Evolutionary conservation across 2,797 vertebrate species (phyloP).

Genomic region (Triplophysa yarkandensis): DNA sequence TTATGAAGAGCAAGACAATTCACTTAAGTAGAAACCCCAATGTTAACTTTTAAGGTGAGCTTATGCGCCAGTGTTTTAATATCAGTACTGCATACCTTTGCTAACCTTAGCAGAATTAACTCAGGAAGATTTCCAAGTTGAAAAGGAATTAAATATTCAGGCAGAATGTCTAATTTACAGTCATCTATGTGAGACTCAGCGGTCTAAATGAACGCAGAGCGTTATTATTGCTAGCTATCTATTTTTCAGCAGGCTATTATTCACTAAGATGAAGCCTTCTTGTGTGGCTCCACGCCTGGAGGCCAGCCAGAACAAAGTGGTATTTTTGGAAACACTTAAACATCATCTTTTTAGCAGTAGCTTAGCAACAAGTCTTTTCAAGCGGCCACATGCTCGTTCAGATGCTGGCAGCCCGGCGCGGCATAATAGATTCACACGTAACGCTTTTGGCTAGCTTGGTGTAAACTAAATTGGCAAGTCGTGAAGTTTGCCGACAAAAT

Average conservation of each 20-base stretch:
- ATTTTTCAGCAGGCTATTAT: constrained; percentile 54
- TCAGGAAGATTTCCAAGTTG: constrained; percentile 29
- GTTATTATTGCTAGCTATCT: constrained; percentile 53
- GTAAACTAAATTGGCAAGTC: constrained; percentile 11
- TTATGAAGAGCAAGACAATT: too few relatives aligned
- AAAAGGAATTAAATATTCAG: constrained; percentile 51
- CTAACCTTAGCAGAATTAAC: constrained; percentile 13
- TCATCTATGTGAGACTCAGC: constrained; percentile 18
- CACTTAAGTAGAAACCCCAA: constrained; percentile 2
- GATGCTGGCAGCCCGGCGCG: constrained; percentile 20
- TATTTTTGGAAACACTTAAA: constrained; percentile 63
- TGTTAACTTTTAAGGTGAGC: constrained; percentile 14
- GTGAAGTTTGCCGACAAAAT: constrained; percentile 30
- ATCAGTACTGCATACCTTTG: constrained; percentile 26
- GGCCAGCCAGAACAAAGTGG: constrained; percentile 34
- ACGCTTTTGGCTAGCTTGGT: constrained; percentile 15
- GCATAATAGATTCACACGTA: constrained; percentile 32
- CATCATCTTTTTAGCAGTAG: constrained; percentile 52
- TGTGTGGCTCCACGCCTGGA: constrained; percentile 35
- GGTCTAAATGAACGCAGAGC: constrained; percentile 40
- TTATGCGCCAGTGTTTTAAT: constrained; percentile 33
- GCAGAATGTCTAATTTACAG: constrained; percentile 52
- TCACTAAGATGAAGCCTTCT: constrained; percentile 37
- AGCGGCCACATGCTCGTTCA: constrained; percentile 15
- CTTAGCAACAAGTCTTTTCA: constrained; percentile 62